Base-by-base conservation (phyloP, 2,888 invertebrate species). In the Drosophila pullipes region DNA sequence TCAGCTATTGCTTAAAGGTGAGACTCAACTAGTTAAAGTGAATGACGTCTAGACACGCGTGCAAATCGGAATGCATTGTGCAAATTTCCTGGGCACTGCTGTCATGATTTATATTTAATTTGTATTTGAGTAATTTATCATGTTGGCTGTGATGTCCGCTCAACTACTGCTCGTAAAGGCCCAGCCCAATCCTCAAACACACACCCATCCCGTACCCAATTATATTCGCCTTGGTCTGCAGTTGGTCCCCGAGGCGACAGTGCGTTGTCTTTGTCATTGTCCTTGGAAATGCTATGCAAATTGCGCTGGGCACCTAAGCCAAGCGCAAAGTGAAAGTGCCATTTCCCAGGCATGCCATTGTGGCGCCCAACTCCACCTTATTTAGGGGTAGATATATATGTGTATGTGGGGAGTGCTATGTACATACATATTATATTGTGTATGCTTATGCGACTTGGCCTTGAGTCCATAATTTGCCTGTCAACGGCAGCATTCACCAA, bases 381-480 rank as follows among this genome's bases (percentile, higher is more conserved):
- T 31, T 50, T 28, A 59, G n/a, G 49, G 16, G 22, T 25, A 30
- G 22, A 50, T 28, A 16, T 44, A 35, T n/a, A 35, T 65, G 10
- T 53, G 6, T 33, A 31, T 30, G 7, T 25, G n/a, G 16, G 50
- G 49, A n/a, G 37, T 4, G 50, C 28, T 53, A 18, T 53, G 35
- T 61, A 52, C 33, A 58, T 58, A 65, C 50, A 60, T 44, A 59
- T 52, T 39, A 39, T 57, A 13, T 35, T 35, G 5, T 54, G 54
- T 61, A 53, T 71, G 65, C 63, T 55, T 49, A 37, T 63, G 52
- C 55, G 33, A 53, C 31, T 31, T 77, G 91, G 83, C 87, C 87
- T 87, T 87, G 87, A 90, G 86, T 89, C 84, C 89, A 86, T 87
- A 87, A 89, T 88, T 84, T 87, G 91, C 87, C 88, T 88, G 87